Evolutionary conservation across 2,797 vertebrate genomes (phyloP), one percentile per base, ranked within the genome.

Genomic region (Cacajao melanocephalus): DNA sequence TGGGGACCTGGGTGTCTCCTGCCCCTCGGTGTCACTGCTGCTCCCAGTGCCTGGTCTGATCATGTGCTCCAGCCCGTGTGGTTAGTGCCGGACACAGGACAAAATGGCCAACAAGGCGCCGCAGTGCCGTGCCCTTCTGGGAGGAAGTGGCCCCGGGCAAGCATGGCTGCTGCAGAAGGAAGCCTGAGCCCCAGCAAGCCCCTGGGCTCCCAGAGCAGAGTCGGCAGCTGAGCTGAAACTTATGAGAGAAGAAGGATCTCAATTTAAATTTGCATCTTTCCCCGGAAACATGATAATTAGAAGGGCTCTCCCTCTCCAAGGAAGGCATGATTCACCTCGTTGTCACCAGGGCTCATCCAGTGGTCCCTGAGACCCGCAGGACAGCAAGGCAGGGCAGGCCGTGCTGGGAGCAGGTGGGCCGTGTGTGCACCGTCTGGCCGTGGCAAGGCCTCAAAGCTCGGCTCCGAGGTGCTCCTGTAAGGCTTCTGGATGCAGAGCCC

Each of bases 391-490:
- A 28, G 17, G 61, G 41, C n/a, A 4, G 5, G 7, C 0, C 6
- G 14, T 4, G 0, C 0, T 0, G 4, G 20, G 30, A 6, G 22
- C 19, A 1, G 10, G 2, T 7, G 28, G 46, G 14, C 15, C 0
- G 3, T 26, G 0, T 13, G 26, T 1, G 15, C 3, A 2, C 50
- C 2, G 4, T 13, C 52, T 22, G 33, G 15, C 44, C 24, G 1
- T 39, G 7, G 46, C 2, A 1, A 61, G 48, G 72, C 22, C 12
- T 0, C 0, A 2, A 0, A 0, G 5, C 19, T 26, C 1, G 1
- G 22, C 28, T 72, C 20, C 1, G 9, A 3, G 10, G 7, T n/a
- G 48, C 28, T 28, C 41, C 22, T 7, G 20, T 11, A 3, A 5
- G 33, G 19, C n/a, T 41, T 26, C n/a, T 20, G n/a, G 22, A 6